Base-by-base conservation (phyloP, 2,113 vertebrate genomes). In the Ophthalmolycus amberensis region DNA sequence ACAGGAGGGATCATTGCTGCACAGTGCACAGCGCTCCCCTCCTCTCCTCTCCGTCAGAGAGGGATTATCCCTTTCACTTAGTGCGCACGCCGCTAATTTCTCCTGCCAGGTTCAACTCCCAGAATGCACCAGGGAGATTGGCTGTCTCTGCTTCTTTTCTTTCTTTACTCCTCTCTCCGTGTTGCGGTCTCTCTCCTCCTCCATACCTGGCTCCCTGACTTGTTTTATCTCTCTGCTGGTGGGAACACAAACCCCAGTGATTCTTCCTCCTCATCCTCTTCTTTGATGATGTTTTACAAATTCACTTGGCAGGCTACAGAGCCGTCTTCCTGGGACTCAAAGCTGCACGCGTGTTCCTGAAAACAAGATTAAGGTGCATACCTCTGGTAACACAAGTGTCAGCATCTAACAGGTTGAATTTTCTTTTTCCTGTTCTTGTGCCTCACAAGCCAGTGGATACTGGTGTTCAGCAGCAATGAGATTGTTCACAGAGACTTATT, bases 41-140 rank as follows among this genome's bases (percentile, higher is more conserved):
- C 50, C 54, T 34, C 69, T 79, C 77, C 78, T 62, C 85, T 83
- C 87, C 84, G 52, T 88, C 80, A 86, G 79, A 82, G 72, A 86
- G 79, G 91, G 93, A 94, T 94, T 93, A 94, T 93, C 90, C 83
- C 81, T 92, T 88, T 88, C 91, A 90, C 89, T 91, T 83, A 88
- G 79, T 48, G 80, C 72, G 34, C 80, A 75, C 79, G 16, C 73
- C 25, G 74, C 82, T 93, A 86, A 91, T 90, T 93, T 93, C 91
- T 91, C 84, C 87, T 93, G 92, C 92, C 87, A 92, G 91, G 90
- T 91, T 92, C 85, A 85, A 91, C 90, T 93, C 92, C 91, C 93
- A 94, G 91, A 89, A 93, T 92, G 90, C 93, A 93, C 87, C 74
- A 25, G 81, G 86, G 93, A 91, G 90, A 90, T 89, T 90, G 90